A percentile compares a stretch with the other conserved stretches of the same genome.
Evolutionary conservation across 2,888 invertebrate genomes (phyloP).

Genomic region (Oscheius myriophilus): DNA sequence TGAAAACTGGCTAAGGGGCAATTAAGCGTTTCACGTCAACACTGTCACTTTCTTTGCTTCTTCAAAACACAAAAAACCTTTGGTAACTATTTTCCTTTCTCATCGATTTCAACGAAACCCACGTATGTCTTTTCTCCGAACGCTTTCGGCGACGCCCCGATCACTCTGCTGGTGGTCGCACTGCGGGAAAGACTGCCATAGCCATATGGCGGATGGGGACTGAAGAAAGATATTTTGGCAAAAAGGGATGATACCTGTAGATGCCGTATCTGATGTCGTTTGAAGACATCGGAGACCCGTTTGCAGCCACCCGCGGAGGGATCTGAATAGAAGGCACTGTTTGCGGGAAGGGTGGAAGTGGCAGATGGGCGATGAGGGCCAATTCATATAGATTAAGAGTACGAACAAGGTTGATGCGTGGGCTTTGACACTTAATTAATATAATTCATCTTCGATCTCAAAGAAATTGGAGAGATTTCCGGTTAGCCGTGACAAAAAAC

Average conservation of each 20-base stretch:
- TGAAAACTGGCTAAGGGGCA: too few species aligned
- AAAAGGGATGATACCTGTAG: conserved; percentile 14
- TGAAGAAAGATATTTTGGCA: conserved; percentile 1
- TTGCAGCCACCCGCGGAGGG: conserved; percentile 15
- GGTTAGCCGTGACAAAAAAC: too few species aligned
- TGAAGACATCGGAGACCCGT: conserved; percentile 28
- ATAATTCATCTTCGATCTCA: too few species aligned
- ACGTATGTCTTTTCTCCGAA: conserved; percentile 54
- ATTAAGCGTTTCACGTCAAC: too few species aligned
- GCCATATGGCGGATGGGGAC: conserved; percentile 18
- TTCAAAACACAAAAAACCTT: too few species aligned
- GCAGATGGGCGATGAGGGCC: conserved; percentile 24
- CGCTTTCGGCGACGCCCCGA: conserved; percentile 31
- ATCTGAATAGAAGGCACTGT: conserved; percentile 22
- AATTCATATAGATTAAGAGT: conserved; percentile 10
- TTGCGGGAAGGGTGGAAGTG: conserved; percentile 18
- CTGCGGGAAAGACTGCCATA: conserved; percentile 24
- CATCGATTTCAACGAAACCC: conserved; percentile 28
- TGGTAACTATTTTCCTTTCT: too few species aligned
- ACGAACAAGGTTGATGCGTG: too few species aligned
- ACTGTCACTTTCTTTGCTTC: not conserved
- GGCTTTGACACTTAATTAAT: too few species aligned
- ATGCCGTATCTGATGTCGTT: conserved; percentile 23
- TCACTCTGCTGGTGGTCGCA: conserved; percentile 28
- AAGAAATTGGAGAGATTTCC: too few species aligned